phyloP scores from a whole-genome alignment of 2,888 invertebrate species.

The Rhimphoctona megacephalus region DNA sequence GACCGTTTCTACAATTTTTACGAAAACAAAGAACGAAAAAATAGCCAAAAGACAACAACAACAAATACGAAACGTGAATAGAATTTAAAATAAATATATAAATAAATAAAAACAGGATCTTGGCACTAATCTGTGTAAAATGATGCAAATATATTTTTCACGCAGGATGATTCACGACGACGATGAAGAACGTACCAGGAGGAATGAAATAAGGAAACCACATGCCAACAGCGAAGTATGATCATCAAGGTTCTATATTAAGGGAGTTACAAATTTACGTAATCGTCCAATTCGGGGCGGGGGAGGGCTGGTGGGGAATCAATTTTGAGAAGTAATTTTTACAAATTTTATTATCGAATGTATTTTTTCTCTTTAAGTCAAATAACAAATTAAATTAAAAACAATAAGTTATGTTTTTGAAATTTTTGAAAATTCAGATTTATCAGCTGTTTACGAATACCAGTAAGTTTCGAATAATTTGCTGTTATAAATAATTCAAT shows the following conservation, averaged over 20 bases:
- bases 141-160: slow-evolving; percentile 1
- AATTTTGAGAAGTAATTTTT: neutral
- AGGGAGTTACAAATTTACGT: slow-evolving; percentile 13
- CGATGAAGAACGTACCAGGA: slow-evolving; percentile 50
- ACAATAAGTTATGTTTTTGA: neutral
- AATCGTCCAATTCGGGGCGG: neutral
- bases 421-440: neutral
- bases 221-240: slow-evolving; percentile 50
- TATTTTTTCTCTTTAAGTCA: neutral
- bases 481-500: neutral
- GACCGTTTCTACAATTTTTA: slow-evolving; percentile 78
- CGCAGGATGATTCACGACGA: slow-evolving; percentile 44
- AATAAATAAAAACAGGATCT: neutral
- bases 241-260: slow-evolving; percentile 25
- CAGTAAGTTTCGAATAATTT: neutral
- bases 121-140: slow-evolving; percentile 6
- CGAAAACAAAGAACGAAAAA: slow-evolving; percentile 31
- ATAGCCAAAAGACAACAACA: slow-evolving; percentile 25
- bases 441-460: neutral
- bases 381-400: neutral
- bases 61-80: neutral
- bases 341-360: neutral
- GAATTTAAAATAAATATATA: neutral
- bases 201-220: slow-evolving; percentile 23
- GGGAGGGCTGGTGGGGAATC: neutral